These are phyloP conservation scores for Antheraea yamamai DNA, from an alignment of 2,888 invertebrate species.

Conservation along the genomic window DNA sequence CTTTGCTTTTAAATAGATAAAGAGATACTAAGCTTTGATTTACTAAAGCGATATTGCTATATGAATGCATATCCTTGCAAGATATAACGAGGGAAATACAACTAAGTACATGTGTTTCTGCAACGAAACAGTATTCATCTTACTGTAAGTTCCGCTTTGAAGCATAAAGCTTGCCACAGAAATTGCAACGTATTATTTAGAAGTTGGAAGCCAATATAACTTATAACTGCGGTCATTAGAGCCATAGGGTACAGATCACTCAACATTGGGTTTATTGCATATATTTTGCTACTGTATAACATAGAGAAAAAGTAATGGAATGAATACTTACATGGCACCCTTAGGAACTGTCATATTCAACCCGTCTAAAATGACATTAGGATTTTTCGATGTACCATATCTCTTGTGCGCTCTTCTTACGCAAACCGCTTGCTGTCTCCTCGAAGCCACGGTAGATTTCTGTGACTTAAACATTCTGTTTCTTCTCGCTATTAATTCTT, in stretches of 20 bases:
- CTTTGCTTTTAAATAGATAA: background rate
- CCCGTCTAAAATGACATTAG: conserved; percentile 91
- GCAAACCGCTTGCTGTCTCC: conserved; percentile 91
- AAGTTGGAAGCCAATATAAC: too few species aligned
- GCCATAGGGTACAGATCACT: too few species aligned
- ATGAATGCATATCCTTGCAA: background rate
- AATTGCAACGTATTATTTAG: too few species aligned
- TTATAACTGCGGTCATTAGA: too few species aligned
- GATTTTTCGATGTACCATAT: conserved; percentile 90
- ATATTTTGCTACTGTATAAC: too few species aligned
- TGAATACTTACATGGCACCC: conserved; percentile 89
- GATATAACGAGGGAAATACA: too few species aligned
- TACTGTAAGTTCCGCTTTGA: too few species aligned
- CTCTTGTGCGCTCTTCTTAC: conserved; percentile 91
- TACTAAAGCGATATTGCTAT: background rate
- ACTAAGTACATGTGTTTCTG: too few species aligned
- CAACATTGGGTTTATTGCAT: too few species aligned
- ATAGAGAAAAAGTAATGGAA: background rate
- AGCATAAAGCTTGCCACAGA: too few species aligned
- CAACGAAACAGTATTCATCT: too few species aligned
- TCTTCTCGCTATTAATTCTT: conserved; percentile 58
- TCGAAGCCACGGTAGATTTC: conserved; percentile 86
- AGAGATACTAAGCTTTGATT: background rate
- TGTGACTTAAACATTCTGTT: conserved; percentile 78
- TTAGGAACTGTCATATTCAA: conserved; percentile 96